Base-by-base conservation (phyloP, 1,140 invertebrate species). In the Zelostemma sp. region DNA sequence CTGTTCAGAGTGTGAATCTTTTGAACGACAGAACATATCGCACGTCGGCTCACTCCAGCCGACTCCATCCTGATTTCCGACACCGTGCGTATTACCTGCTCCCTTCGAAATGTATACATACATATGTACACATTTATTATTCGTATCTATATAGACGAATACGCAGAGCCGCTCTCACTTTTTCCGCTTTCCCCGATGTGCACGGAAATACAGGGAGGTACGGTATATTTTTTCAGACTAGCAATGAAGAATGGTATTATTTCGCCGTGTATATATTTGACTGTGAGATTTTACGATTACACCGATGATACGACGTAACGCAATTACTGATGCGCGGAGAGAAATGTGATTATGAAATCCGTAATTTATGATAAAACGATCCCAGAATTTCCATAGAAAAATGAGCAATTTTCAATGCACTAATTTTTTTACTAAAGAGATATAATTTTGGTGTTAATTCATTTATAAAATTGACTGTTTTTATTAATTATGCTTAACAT, bases 1-100 rank as follows among this genome's bases (percentile, higher is more conserved):
- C 74, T 73, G 67, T 64, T 56, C 51, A 61, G 64, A 72, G 79
- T 81, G 80, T 82, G 82, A 84, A 82, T 82, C 80, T 81, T 76
- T 79, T 70, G 57, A 76, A 79, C 78, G 80, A 80, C 76, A 80
- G 25, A 67, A 67, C 53, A 67, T 82, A 82, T 84, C 80, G 78
- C 76, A 68, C 61, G 66, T 63, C 59, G 15, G 47, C 48, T 65
- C 68, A 28, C 62, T 58, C 58, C 58, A 65, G 25, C 3, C 43
- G 51, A 47, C 56, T 65, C 28, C 54, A 62, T 59, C 54, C 28
- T 67, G 68, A 71, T 71, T 71, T 67, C 58, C 68, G 62, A 67
- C 63, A 67, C 63, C 46, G 59, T 60, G 51, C 58, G 58, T 65
- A 62, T 61, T 62, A 66, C 61, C 40, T 35, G 51, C 59, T 50